These are phyloP conservation scores for Morone saxatilis DNA, from an alignment of 2,113 vertebrate species.

Conservation along the genomic window DNA sequence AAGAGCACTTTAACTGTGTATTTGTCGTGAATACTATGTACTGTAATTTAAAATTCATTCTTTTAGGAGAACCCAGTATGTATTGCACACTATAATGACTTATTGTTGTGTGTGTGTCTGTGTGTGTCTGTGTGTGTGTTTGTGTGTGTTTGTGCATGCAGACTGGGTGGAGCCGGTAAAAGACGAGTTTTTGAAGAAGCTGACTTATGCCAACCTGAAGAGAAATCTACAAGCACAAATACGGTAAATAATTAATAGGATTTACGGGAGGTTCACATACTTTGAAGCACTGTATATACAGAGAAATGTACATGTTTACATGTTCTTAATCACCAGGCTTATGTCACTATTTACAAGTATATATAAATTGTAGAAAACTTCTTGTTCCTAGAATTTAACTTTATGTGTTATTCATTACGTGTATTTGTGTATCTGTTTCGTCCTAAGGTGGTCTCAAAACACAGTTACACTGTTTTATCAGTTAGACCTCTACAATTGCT, in stretches of 20 bases:
- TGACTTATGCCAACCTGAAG: slow-evolving; percentile 84
- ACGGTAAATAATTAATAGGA: slow-evolving; percentile 53
- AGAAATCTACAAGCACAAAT: slow-evolving; percentile 86
- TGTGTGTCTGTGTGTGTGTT: slow-evolving; percentile 1
- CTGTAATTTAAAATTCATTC: neutral
- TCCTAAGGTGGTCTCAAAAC: neutral
- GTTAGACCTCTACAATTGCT: neutral
- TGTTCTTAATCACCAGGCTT: neutral
- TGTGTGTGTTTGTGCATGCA: slow-evolving; percentile 44
- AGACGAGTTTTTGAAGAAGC: slow-evolving; percentile 84
- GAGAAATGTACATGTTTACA: neutral
- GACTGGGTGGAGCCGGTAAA: slow-evolving; percentile 84
- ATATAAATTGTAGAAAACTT: too few relatives aligned
- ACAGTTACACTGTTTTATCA: neutral
- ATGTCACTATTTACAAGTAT: neutral
- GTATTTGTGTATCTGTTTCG: neutral
- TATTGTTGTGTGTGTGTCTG: neutral
- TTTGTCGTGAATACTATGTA: neutral
- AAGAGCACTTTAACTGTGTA: slow-evolving; percentile 27
- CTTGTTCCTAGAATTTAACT: too few relatives aligned
- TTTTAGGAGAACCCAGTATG: neutral
- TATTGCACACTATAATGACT: neutral
- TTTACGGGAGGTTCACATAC: too few relatives aligned
- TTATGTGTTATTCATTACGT: neutral
- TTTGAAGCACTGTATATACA: neutral